Base-by-base conservation (phyloP, 1,140 invertebrate species). In the Procambarus clarkii region DNA sequence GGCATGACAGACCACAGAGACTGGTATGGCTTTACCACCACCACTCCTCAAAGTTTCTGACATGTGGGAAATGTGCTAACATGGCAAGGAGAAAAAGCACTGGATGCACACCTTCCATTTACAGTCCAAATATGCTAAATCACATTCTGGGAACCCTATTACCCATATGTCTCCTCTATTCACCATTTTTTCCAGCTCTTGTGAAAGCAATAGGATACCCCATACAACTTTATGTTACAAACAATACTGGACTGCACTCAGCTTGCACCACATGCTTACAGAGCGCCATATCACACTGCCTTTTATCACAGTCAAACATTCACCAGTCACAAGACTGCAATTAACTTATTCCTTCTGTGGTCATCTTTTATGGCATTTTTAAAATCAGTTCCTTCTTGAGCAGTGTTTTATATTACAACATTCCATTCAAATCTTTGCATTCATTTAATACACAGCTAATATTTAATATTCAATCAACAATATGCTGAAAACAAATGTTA, bases 41-140 rank as follows among this genome's bases (percentile, higher is more conserved):
- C 34, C 74, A 71, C 79, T 78, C 46, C 54, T 80, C 74, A 34
- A 24, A 58, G 74, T 64, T 85, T 64, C 86, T 88, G 76, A 78
- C 89, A 91, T 69, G 76, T 45, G 48, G 74, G 46, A 84, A 76
- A 91, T 86, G 82, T 91, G 81, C 81, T 91, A 85, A 91, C 89
- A 86, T 91, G 89, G 89, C 89, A 86, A 91, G 58, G 89, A 91
- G 89, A 91, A 88, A 78, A 88, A 90, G 89, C 89, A 85, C 82
- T 64, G 82, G 82, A 91, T 85, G 82, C 89, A 85, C 83, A 74
- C 89, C 77, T 58, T 77, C 45, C 80, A 91, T 76, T 86, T 76
- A 80, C 77, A 58, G 89, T 89, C 87, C 87, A 89, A 82, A 34
- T 34, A 34, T 34, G 86, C 86, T 81, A 44, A 71, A 60, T 58